Evolutionary conservation across 2,113 vertebrate species (phyloP).

Genomic region (Ornithorhynchus anatinus): DNA sequence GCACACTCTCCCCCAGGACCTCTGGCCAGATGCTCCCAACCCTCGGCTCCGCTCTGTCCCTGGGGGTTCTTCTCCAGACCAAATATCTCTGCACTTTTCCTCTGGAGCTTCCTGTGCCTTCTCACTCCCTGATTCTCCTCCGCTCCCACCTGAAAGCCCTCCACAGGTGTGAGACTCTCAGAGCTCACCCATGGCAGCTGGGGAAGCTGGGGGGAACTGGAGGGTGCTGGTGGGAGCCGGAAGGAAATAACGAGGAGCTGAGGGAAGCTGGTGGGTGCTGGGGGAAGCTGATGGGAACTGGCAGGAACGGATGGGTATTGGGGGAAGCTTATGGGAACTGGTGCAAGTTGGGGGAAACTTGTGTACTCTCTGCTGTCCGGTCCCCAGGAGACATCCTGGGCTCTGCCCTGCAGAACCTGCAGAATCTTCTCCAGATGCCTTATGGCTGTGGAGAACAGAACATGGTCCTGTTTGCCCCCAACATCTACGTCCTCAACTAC

Average conservation of each 20-base stretch:
- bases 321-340: too few species aligned
- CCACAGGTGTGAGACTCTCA: conserved; percentile 70
- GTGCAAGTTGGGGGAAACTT: too few species aligned
- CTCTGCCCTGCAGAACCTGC: conserved; percentile 79
- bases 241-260: too few species aligned
- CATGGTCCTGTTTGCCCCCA: conserved; percentile 83
- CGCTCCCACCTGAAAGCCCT: conserved; percentile 69
- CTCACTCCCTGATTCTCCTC: conserved; percentile 75
- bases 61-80: neutral
- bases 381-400: conserved; percentile 83
- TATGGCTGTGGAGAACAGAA: conserved; percentile 92
- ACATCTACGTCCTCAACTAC: conserved; percentile 86
- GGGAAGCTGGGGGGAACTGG: too few species aligned
- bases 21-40: neutral
- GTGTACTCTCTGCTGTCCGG: neutral
- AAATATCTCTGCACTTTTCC: too few species aligned
- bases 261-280: too few species aligned
- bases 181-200: too few species aligned
- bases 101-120: neutral
- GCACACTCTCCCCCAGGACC: too few species aligned
- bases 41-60: neutral
- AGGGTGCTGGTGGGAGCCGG: too few species aligned
- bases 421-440: conserved; percentile 82
- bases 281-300: too few species aligned
- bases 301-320: too few species aligned